Evolutionary conservation across 2,888 invertebrate genomes (phyloP), one percentile per base, ranked within the genome.

Genomic region (Pollenia griseotomentosa): DNA sequence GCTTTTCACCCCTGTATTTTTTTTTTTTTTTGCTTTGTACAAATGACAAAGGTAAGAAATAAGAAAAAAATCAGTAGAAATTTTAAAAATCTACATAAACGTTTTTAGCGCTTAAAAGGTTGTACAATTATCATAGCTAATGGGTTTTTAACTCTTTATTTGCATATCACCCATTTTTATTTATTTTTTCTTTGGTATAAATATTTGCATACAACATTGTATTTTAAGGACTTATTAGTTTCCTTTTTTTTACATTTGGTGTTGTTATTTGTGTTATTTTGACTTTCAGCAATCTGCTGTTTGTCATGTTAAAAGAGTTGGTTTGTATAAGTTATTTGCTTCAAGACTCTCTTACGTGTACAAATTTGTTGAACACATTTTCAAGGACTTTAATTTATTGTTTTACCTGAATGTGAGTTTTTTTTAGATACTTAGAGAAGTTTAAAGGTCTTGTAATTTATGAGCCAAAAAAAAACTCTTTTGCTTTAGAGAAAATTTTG

Each of bases 81-180:
- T 73, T 73, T 19, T 12, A 12, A 33, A 61, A 82, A 82, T 74
- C 53, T 74, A 66, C 65, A 71, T 73, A 74, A 83, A 83, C 12
- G 5, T 33, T 33, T 33, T 33, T 33, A 33, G 33, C 33, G 19
- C 51, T 82, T 73, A 33, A 71, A 74, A 70, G 65, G 63, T 81
- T 79, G 75, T 77, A 70, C 80, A 87, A 88, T 88, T 88, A 87
- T 86, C 83, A 81, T 85, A 87, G 87, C 85, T 86, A 89, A 88
- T 89, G 88, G 87, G 83, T 85, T 85, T 89, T 86, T 86, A 88
- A 88, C 85, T 88, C 82, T 83, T 77, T 74, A 88, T 89, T 89
- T 89, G 81, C 87, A 89, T 88, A 85, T 86, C 10, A 19, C 71
- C 40, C 12, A 57, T 7, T 51, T 63, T 46, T n/a, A 71, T 33